Base-by-base conservation (phyloP, 2,888 invertebrate genomes). In the Phengaris arion region DNA sequence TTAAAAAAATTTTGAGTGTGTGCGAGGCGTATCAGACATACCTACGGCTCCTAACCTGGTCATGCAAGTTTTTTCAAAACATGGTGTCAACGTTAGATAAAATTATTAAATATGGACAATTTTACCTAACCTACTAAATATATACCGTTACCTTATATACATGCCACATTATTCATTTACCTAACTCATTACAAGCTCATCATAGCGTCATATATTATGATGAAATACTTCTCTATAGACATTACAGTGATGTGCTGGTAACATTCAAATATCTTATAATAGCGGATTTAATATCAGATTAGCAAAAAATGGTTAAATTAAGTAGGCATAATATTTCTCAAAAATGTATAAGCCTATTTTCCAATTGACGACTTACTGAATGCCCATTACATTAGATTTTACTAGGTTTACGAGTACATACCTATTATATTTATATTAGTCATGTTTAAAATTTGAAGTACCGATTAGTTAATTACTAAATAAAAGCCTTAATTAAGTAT, bases 401-500 rank as follows among this genome's bases (percentile, higher is more conserved):
- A 46, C 22, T 48, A 70, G 15, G 35, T 15, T 51, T 48, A 70
- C 48, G n/a, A 51, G 69, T n/a, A 46, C 15, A 9, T 69, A 9
- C 15, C 7, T 6, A 22, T 22, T 22, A 22, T 22, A 51, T 51
- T 7, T 64, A 48, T 15, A 70, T 70, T 52, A 72, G 13, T 12
- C 5, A 12, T 22, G 48, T 22, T 70, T 51, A 52, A 54, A 54
- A 72, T 72, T 22, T 51, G 4, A 22, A 70, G 52, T 72, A 35
- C 35, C 1, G 8, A 54, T 54, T 35, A 13, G 72, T 72, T 72
- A 72, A 72, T 72, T 54, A 35, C 72, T 72, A 52, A 72, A 52
- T 72, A 72, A 72, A 45, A 72, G 54, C 54, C 72, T 72, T 35
- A 54, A 72, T 72, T 35, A 72, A 22, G 35, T 15, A 70, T 48